Conservation (phyloP, 2,888 invertebrate species). For the Nymphalis urticae region DNA sequence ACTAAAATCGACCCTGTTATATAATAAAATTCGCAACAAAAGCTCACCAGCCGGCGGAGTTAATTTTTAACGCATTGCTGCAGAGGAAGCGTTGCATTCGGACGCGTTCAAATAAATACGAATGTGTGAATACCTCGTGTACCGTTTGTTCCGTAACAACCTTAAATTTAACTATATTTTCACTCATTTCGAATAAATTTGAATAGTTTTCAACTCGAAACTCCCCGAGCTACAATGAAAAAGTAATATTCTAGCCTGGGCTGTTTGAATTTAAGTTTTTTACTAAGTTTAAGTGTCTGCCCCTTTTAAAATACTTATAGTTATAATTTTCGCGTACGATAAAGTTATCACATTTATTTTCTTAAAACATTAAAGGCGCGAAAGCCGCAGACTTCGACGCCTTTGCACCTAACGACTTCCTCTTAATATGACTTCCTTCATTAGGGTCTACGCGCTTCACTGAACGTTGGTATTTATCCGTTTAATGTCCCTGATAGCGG, state of each 20-base stretch:
- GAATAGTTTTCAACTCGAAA: constrained; percentile 12
- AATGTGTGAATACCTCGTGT: constrained; percentile 29
- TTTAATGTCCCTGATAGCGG: constrained; percentile 53
- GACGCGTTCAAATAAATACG: constrained; percentile 32
- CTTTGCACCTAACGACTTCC: constrained; percentile 12
- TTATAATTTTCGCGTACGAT: not conserved
- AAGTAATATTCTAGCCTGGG: not conserved
- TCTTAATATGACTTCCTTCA: constrained; percentile 48
- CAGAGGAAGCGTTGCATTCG: constrained; percentile 24
- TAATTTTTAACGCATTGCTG: constrained; percentile 32
- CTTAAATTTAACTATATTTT: constrained; percentile 26
- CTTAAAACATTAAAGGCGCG: constrained; percentile 1
- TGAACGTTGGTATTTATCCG: constrained; percentile 51
- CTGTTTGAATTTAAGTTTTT: not conserved
- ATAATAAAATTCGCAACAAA: constrained; percentile 27
- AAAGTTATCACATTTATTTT: constrained; percentile 5
- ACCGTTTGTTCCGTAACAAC: constrained; percentile 29
- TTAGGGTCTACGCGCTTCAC: constrained; percentile 45
- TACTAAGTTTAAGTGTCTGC: not conserved
- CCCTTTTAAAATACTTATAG: not conserved
- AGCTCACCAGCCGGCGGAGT: constrained; percentile 18
- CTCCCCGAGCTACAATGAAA: not conserved
- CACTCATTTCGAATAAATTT: constrained; percentile 19
- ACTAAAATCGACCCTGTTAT: constrained; percentile 16
- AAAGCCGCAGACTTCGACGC: constrained; percentile 3